Evolutionary conservation across 2,113 vertebrate genomes (phyloP), one percentile per base, ranked within the genome.

Genomic region (Calcarius ornatus): DNA sequence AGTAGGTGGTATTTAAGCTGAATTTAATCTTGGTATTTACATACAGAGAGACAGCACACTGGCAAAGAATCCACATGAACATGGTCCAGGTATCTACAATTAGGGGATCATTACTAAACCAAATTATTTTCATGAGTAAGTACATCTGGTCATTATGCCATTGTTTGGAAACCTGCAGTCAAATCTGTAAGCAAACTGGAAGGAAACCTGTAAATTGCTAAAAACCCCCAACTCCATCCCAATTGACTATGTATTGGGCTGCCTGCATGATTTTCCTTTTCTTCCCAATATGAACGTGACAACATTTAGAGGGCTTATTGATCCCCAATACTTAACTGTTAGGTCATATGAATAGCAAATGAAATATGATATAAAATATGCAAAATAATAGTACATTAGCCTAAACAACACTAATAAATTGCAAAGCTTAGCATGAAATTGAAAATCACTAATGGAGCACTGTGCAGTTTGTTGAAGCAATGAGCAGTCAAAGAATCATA

Each of bases 331-430:
- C 83, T 95, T 89, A 97, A 97, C 94, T 94, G 94, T 95, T 88
- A 94, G 77, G 84, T 94, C 79, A 88, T 81, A 96, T 94, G 90
- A 96, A 95, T 92, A 96, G 92, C 66, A 96, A 97, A 97, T 97
- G 92, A 97, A 85, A 95, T 91, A 96, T 91, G 91, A 86, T 95
- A 97, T 97, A 97, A 98, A 97, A 97, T 97, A 98, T 98, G 97
- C 95, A 98, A 98, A 98, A 98, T 98, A 98, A 98, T 97, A 98
- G 97, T 96, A 97, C 96, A 97, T 97, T 97, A 97, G 86, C 79
- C 95, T 97, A 97, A 97, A 97, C 94, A 98, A 98, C 92, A 92
- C 93, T 98, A 98, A 98, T 98, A 98, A 98, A 98, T 97, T 98
- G 96, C 96, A 98, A 98, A 98, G 97, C 96, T 98, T 98, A 97